These are phyloP conservation scores for Palythoa grandiflora DNA, from an alignment of 92 coral and sea anemone genomes.

Conservation along the genomic window DNA sequence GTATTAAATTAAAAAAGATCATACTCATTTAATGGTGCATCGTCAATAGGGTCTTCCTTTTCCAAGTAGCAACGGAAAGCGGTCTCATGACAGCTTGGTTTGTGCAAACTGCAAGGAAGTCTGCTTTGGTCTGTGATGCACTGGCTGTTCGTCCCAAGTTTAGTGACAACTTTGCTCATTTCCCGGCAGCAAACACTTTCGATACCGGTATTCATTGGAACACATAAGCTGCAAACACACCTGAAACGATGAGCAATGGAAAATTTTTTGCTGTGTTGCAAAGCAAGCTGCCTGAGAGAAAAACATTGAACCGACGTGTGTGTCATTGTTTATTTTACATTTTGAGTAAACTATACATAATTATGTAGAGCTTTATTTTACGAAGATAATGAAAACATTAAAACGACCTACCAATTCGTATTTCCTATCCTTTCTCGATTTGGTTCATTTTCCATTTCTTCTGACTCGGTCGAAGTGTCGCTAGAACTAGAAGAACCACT, in stretches of 20 bases:
- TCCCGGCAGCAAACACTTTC: slow-evolving; percentile 17
- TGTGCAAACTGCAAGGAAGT: slow-evolving; percentile 20
- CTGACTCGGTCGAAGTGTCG: background rate
- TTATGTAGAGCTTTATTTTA: background rate
- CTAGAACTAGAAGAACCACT: background rate
- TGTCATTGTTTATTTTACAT: background rate
- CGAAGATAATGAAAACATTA: background rate
- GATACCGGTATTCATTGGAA: background rate
- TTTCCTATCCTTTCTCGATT: slow-evolving; percentile 19
- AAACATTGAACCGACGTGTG: background rate
- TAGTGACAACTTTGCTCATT: slow-evolving; percentile 4
- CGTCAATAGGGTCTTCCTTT: slow-evolving; percentile 13
- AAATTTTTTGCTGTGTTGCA: background rate
- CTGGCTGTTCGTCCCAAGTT: background rate
- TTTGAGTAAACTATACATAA: background rate
- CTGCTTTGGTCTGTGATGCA: background rate
- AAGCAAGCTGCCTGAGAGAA: background rate
- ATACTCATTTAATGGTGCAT: slow-evolving; percentile 11
- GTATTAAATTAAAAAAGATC: background rate
- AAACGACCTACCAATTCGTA: slow-evolving; percentile 27
- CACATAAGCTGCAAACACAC: background rate
- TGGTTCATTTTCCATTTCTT: slow-evolving; percentile 15
- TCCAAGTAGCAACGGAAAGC: slow-evolving; percentile 3
- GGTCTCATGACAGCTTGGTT: slow-evolving; percentile 13
- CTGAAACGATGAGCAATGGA: background rate